Conservation (phyloP, 2,888 invertebrate species). For the Cephus spinipes region DNA sequence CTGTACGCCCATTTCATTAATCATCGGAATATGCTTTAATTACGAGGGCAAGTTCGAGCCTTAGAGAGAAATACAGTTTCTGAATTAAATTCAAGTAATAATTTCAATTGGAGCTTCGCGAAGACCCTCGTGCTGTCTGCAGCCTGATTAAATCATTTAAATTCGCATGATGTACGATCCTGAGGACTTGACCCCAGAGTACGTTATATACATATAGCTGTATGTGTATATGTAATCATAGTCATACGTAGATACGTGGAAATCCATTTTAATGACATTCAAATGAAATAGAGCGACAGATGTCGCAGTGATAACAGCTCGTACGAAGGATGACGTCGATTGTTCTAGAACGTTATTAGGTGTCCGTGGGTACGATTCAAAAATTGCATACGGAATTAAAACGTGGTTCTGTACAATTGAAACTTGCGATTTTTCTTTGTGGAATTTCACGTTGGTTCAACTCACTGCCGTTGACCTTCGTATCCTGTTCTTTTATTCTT, state of each 20-base stretch:
- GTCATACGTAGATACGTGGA: not conserved
- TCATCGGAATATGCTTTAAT: not conserved
- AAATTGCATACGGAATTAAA: not conserved
- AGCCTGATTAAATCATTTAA: not conserved
- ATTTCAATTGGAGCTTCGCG: not conserved
- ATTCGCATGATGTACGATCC: not conserved
- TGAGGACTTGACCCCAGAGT: not conserved
- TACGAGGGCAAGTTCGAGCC: not conserved
- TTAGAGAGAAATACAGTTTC: not conserved
- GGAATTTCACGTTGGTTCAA: not conserved
- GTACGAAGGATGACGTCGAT: not conserved
- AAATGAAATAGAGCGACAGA: too few relatives aligned
- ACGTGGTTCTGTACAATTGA: not conserved
- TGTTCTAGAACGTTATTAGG: not conserved
- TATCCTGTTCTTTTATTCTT: not conserved
- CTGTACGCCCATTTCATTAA: not conserved
- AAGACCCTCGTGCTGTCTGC: not conserved
- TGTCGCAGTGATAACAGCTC: too few relatives aligned
- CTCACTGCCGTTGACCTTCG: not conserved
- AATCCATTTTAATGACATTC: too few relatives aligned
- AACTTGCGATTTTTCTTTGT: not conserved
- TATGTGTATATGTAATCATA: too few relatives aligned
- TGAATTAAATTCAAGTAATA: not conserved
- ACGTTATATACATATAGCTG: not conserved
- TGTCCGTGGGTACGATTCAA: not conserved